Evolutionary conservation across 1,140 invertebrate species (phyloP).

Genomic region (Amyelois transitella): DNA sequence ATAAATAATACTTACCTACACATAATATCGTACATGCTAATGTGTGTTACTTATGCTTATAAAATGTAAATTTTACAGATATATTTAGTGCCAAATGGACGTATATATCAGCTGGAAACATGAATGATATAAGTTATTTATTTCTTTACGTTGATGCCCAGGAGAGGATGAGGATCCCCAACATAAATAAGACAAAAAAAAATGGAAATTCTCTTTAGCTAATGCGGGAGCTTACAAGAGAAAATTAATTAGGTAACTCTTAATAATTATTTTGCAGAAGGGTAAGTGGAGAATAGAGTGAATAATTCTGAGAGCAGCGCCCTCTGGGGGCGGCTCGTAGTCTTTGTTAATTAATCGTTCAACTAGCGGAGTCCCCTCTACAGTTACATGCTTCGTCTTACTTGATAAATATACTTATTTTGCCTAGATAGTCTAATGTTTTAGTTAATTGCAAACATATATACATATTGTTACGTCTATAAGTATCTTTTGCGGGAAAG

Average conservation of each 20-base stretch:
- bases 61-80: too few relatives aligned
- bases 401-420: slow-evolving; percentile 19
- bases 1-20: too few relatives aligned
- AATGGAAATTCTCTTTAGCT: slow-evolving; percentile 13
- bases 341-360: slow-evolving; percentile 30
- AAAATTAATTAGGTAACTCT: slow-evolving; percentile 31
- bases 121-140: too few relatives aligned
- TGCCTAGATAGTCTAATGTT: neutral
- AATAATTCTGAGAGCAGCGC: slow-evolving; percentile 21
- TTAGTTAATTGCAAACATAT: too few relatives aligned
- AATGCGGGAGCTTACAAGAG: slow-evolving; percentile 13
- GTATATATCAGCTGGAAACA: too few relatives aligned
- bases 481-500: too few relatives aligned
- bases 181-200: slow-evolving; percentile 1
- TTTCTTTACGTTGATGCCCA: too few relatives aligned
- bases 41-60: too few relatives aligned
- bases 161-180: neutral
- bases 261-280: slow-evolving; percentile 32
- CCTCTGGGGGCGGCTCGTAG: slow-evolving; percentile 17
- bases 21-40: too few relatives aligned
- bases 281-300: slow-evolving; percentile 24
- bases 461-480: too few relatives aligned
- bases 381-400: slow-evolving; percentile 16
- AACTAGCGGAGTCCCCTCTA: slow-evolving; percentile 22
- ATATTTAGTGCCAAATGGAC: too few relatives aligned